Percentiles rank a stretch among this genome's conserved stretches.
phyloP scores from a whole-genome alignment of 2,113 vertebrate genomes.

The Hydrolagus affinis region DNA sequence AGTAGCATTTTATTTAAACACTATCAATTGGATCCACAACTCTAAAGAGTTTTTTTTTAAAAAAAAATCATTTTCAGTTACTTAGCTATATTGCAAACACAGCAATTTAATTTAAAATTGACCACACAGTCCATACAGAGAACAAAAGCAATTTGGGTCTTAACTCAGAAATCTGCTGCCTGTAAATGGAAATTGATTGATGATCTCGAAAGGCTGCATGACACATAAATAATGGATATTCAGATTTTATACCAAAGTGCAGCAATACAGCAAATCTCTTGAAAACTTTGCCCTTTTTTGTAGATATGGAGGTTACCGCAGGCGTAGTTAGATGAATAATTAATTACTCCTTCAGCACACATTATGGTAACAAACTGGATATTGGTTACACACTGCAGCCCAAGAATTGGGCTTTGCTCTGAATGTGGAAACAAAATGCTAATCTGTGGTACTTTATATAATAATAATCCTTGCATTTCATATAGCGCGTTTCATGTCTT shows the following conservation, averaged over 20 bases:
- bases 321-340: constrained; percentile 26
- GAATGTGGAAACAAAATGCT: too few species aligned
- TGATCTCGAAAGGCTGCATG: constrained; percentile 32
- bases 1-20: not conserved
- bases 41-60: too few species aligned
- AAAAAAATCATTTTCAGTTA: not conserved
- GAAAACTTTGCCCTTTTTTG: constrained; percentile 28
- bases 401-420: not conserved
- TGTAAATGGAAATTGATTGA: constrained; percentile 34
- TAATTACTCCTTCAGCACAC: not conserved
- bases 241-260: constrained; percentile 36
- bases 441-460: too few species aligned
- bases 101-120: not conserved
- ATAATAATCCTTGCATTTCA: too few species aligned
- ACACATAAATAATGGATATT: constrained; percentile 32
- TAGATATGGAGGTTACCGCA: constrained; percentile 27
- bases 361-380: not conserved
- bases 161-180: not conserved
- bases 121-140: not conserved
- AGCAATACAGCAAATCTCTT: constrained; percentile 35
- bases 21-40: not conserved
- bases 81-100: not conserved
- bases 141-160: not conserved
- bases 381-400: not conserved
- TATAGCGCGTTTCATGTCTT: too few species aligned